A percentile compares a stretch with the other conserved stretches of the same genome.
These are phyloP conservation scores for Sardina pilchardus DNA, from an alignment of 2,113 vertebrate species.

Conservation along the genomic window DNA sequence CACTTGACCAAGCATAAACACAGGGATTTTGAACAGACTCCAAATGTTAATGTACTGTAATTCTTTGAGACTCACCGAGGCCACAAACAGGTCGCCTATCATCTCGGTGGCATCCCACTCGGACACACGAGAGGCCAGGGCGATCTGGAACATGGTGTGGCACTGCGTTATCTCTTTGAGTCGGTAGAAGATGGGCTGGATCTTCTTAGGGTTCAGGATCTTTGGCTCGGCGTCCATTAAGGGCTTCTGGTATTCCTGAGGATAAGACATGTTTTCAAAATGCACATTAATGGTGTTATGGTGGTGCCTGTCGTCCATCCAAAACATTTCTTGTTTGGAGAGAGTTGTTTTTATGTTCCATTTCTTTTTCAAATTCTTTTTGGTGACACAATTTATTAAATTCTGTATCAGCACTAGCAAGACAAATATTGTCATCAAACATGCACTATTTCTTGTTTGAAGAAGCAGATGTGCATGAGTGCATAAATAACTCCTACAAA, in stretches of 20 bases:
- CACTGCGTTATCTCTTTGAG: slow-evolving; percentile 84
- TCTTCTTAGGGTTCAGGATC: slow-evolving; percentile 77
- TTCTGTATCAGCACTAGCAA: background rate
- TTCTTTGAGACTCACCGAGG: slow-evolving; percentile 70
- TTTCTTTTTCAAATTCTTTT: background rate
- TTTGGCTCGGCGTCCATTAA: slow-evolving; percentile 82
- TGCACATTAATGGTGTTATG: background rate
- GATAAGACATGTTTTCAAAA: background rate
- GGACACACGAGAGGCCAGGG: slow-evolving; percentile 77
- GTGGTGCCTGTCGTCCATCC: background rate
- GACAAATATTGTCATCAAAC: background rate
- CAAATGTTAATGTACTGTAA: background rate
- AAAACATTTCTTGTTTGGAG: too few species aligned
- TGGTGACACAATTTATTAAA: background rate
- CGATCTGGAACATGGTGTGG: slow-evolving; percentile 88
- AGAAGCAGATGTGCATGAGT: background rate
- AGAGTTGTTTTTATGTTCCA: background rate
- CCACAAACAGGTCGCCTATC: slow-evolving; percentile 86
- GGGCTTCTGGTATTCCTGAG: slow-evolving; percentile 81
- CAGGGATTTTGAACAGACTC: background rate
- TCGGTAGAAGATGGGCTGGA: slow-evolving; percentile 77
- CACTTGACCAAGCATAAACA: background rate
- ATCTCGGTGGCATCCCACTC: slow-evolving; percentile 83
- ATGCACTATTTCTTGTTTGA: background rate
- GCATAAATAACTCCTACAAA: background rate